phyloP scores from a whole-genome alignment of 2,113 vertebrate genomes.

The Bostrychus sinensis region DNA sequence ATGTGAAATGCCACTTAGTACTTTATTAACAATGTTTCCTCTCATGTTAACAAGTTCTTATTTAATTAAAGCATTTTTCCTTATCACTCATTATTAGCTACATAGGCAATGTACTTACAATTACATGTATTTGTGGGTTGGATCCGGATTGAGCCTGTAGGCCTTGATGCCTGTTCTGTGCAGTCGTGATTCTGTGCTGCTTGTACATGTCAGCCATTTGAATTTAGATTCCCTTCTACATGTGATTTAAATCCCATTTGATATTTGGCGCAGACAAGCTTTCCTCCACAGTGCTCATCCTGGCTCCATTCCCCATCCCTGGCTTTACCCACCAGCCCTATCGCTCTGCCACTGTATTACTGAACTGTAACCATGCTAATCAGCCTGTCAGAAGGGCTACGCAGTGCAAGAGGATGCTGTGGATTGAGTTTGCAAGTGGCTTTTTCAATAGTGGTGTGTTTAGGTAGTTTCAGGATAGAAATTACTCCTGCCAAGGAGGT shows the following conservation, averaged over 20 bases:
- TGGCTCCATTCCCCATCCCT: conserved; percentile 16
- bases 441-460: neutral
- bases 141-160: neutral
- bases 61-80: neutral
- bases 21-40: no score
- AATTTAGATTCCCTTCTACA: conserved; percentile 26
- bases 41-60: no score
- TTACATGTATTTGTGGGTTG: neutral
- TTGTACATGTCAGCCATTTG: conserved; percentile 13
- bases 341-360: neutral
- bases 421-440: conserved; percentile 4
- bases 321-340: conserved; percentile 10
- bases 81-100: neutral
- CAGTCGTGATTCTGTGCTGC: conserved; percentile 7
- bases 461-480: conserved; percentile 1
- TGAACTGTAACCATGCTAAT: neutral
- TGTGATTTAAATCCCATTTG: conserved; percentile 59
- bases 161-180: neutral
- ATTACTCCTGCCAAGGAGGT: no score
- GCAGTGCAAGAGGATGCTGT: neutral
- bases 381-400: neutral
- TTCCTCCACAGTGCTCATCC: conserved; percentile 38
- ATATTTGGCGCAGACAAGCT: conserved; percentile 43
- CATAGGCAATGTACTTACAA: neutral
- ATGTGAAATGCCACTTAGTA: no score